Percentiles rank a stretch among this genome's conserved stretches.
Conservation (phyloP, 2,888 invertebrate species). For the Cyclophora punctaria region DNA sequence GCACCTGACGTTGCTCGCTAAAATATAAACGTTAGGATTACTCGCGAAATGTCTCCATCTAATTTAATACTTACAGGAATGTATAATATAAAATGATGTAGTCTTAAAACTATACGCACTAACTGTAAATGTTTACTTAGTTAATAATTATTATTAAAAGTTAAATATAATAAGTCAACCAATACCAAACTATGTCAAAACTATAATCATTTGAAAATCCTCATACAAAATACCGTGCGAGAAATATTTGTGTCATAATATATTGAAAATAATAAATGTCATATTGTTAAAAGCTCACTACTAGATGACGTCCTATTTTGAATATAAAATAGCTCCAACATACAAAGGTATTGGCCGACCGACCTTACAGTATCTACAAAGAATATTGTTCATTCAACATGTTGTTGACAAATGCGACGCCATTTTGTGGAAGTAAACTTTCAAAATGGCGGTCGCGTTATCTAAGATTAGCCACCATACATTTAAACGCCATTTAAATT, state of each 20-base stretch:
- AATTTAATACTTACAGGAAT: conserved; percentile 37
- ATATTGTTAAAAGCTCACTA: too few relatives aligned
- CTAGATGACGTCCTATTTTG: too few relatives aligned
- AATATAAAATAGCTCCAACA: too few relatives aligned
- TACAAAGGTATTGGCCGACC: background rate
- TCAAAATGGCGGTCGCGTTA: too few relatives aligned
- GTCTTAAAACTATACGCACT: conserved; percentile 10
- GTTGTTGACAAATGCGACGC: background rate
- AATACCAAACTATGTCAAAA: conserved; percentile 12
- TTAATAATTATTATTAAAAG: conserved; percentile 6
- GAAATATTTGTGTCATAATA: too few relatives aligned
- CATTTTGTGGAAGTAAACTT: too few relatives aligned
- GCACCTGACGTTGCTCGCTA: conserved; percentile 11
- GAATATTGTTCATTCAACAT: conserved; percentile 11
- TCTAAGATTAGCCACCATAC: too few relatives aligned
- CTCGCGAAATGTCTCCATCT: background rate
- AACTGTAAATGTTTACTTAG: conserved; percentile 8
- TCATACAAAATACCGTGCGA: too few relatives aligned
- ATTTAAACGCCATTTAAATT: too few relatives aligned
- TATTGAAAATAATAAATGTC: too few relatives aligned
- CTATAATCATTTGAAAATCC: background rate
- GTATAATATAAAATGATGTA: conserved; percentile 29
- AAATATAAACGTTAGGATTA: background rate
- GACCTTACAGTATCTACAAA: conserved; percentile 15
- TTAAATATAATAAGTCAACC: conserved; percentile 15